Base-by-base conservation (phyloP, 2,888 invertebrate genomes). In the Marasmarcha lunaedactyla region DNA sequence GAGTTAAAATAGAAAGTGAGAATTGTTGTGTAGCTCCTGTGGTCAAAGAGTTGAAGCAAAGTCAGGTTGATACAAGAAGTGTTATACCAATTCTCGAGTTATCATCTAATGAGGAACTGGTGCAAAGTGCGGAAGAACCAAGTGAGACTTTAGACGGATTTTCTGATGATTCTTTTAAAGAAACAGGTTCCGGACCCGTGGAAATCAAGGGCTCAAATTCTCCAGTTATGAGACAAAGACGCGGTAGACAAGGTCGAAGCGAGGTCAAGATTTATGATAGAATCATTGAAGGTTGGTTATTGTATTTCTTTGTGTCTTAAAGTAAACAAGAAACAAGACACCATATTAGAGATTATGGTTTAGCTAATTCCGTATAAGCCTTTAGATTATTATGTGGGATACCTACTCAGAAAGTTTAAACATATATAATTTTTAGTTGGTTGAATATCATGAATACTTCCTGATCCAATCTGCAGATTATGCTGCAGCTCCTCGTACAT, bases 241-340 rank as follows among this genome's bases (percentile, higher is more conserved):
- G 83, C 33, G 83, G 83, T 0, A 52, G 83, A 10, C 79, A 78
- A 43, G 79, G 81, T 1, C 56, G 70, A 39, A 79, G 69, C 47
- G 83, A 81, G 50, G 84, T 85, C 9, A 85, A 84, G 49, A 83
- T 84, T 35, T 83, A 85, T 59, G 84, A 85, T 44, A 67, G 78
- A 41, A 67, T 85, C 47, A 72, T 83, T 54, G 84, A 84, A 65
- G 84, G 81, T 79, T 51, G 30, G 33, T 4, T 11, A 5, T 34
- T n/a, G n/a, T n/a, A n/a, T n/a, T n/a, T n/a, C n/a, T n/a, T 14
- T 34, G 15, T n/a, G n/a, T n/a, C n/a, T n/a, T n/a, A n/a, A n/a
- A n/a, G n/a, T n/a, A n/a, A n/a, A n/a, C n/a, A n/a, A n/a, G n/a
- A n/a, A n/a, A n/a, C n/a, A n/a, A n/a, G n/a, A n/a, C n/a, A n/a